These are phyloP conservation scores for Dipodomys merriami DNA, from an alignment of 2,113 vertebrate species.

Conservation along the genomic window DNA sequence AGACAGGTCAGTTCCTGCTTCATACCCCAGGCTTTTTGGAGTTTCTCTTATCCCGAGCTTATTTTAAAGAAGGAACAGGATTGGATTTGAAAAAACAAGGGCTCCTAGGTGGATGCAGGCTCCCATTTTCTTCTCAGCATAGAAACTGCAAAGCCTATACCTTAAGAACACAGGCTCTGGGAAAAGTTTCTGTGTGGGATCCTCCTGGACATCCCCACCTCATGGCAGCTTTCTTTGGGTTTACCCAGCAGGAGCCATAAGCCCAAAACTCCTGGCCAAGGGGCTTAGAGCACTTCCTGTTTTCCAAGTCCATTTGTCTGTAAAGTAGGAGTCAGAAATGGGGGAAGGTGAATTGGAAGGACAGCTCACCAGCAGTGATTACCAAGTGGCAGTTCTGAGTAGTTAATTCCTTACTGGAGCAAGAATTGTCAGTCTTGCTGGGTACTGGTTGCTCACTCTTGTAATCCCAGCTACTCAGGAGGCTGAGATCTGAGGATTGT, in stretches of 20 bases:
- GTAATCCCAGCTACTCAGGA: no score
- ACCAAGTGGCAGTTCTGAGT: background rate
- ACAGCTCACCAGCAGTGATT: background rate
- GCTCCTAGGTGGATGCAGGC: rapidly evolving
- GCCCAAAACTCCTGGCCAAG: background rate
- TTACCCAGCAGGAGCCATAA: background rate
- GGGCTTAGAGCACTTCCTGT: background rate
- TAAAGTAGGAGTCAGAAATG: background rate
- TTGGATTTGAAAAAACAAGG: background rate
- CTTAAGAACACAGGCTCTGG: background rate
- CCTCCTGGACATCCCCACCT: background rate
- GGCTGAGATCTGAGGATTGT: no score
- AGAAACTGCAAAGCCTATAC: background rate
- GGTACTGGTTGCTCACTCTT: no score
- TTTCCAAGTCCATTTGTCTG: background rate
- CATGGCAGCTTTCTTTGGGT: background rate
- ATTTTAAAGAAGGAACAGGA: background rate
- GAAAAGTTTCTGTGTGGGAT: background rate
- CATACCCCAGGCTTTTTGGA: background rate
- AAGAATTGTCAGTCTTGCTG: background rate
- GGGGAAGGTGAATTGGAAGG: background rate
- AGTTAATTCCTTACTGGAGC: background rate
- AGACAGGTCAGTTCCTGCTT: background rate
- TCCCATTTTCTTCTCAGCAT: background rate
- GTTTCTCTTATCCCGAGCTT: background rate